These are phyloP conservation scores for Aspidiotus destructor DNA, from an alignment of 2,888 invertebrate genomes.

Conservation along the genomic window DNA sequence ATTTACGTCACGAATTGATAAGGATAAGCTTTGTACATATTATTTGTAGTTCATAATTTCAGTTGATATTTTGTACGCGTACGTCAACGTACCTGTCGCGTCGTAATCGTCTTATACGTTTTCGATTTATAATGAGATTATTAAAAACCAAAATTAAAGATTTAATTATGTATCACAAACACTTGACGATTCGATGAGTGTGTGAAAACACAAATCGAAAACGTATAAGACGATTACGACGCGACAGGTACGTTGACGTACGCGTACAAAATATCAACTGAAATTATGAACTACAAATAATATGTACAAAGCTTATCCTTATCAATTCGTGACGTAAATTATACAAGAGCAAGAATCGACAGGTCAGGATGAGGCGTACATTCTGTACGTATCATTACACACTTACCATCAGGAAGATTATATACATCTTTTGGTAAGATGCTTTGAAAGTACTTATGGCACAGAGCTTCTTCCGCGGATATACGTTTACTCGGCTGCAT, in stretches of 20 bases:
- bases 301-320: neutral
- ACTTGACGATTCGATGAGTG: no score
- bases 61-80: neutral
- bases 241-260: no score
- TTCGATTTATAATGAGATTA: no score
- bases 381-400: neutral
- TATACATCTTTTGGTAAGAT: conserved; percentile 74
- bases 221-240: no score
- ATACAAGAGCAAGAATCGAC: no score
- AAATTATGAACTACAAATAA: neutral
- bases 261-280: neutral
- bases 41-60: neutral
- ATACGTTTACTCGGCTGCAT: conserved; percentile 77
- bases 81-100: no score
- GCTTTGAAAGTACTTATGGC: conserved; percentile 80
- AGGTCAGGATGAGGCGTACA: no score
- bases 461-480: conserved; percentile 75
- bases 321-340: neutral
- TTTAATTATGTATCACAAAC: no score
- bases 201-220: no score
- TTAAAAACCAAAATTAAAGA: no score
- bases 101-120: no score
- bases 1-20: neutral
- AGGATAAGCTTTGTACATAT: neutral
- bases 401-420: conserved; percentile 84